Base-by-base conservation (phyloP, 2,888 invertebrate species). In the Seira ritae region DNA sequence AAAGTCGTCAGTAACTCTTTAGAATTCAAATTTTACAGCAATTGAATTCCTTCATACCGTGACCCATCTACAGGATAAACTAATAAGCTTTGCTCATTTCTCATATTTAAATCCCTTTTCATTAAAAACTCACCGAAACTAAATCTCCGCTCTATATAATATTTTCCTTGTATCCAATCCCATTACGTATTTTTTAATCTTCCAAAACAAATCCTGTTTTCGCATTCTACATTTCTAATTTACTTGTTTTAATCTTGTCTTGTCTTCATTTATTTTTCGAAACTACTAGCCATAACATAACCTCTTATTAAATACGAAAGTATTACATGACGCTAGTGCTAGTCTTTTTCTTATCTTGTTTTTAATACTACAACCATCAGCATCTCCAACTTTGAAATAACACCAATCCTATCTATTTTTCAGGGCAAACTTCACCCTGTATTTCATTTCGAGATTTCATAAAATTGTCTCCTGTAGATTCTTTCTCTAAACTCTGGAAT, bases 321-420 rank as follows among this genome's bases (percentile, higher is more conserved):
- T 46, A 23, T 50, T 4, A 12, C 8, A 37, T 19, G 50, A 46
- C 46, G 22, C 50, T 8, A 46, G 17, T 31, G 19, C 50, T 72
- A 55, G 60, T 66, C 60, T 75, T 24, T 23, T 23, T 76, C 65
- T 23, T 71, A 20, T 74, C 69, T 68, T 65, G 55, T 55, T 50
- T 15, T 42, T 1, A 17, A 24, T 66, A 70, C 65, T 31, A 20
- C 67, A 23, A 60, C 60, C 73, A n/a, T n/a, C n/a, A n/a, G n/a
- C n/a, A n/a, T 65, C 22, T 67, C 62, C 75, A 37, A 23, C 75
- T 75, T 60, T 42, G 6, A 42, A 42, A 42, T 42, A 42, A 42
- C 42, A 42, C 6, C 6, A 42, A 84, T 80, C 71, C 80, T 75
- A 84, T 80, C 84, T 80, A 84, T 84, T 76, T 84, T 80, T 84